Evolutionary conservation across 2,113 vertebrate species (phyloP).

Genomic region (Megaptera novaeangliae): DNA sequence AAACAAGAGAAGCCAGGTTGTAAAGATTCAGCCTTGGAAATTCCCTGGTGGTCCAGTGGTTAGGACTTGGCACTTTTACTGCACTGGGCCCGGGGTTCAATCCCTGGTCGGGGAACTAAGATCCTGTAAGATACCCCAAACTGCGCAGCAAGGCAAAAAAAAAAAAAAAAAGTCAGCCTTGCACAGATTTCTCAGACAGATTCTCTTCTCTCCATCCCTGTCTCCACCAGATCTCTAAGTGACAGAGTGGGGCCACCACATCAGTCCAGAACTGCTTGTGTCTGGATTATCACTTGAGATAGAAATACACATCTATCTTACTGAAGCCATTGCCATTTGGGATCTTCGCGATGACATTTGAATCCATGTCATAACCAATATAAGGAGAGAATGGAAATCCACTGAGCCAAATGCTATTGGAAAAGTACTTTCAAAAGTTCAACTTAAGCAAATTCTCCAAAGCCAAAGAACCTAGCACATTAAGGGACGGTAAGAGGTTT

Average conservation of each 20-base stretch:
- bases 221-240: neutral
- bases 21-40: neutral
- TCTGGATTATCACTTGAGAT: neutral
- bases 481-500: neutral
- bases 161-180: neutral
- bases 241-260: neutral
- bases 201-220: neutral
- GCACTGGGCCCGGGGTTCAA: neutral
- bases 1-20: neutral
- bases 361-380: neutral
- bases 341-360: neutral
- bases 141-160: neutral
- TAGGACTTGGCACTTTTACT: neutral
- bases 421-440: neutral
- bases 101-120: neutral
- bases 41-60: neutral
- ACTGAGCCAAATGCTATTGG: neutral
- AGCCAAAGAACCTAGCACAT: neutral
- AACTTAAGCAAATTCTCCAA: neutral
- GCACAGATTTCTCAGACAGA: neutral
- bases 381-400: neutral
- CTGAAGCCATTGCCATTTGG: neutral
- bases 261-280: neutral
- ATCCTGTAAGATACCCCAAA: neutral
- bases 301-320: neutral